A percentile compares a stretch with the other conserved stretches of the same genome.
Conservation (phyloP, 2,888 invertebrate genomes). For the Saturnia pavonia region DNA sequence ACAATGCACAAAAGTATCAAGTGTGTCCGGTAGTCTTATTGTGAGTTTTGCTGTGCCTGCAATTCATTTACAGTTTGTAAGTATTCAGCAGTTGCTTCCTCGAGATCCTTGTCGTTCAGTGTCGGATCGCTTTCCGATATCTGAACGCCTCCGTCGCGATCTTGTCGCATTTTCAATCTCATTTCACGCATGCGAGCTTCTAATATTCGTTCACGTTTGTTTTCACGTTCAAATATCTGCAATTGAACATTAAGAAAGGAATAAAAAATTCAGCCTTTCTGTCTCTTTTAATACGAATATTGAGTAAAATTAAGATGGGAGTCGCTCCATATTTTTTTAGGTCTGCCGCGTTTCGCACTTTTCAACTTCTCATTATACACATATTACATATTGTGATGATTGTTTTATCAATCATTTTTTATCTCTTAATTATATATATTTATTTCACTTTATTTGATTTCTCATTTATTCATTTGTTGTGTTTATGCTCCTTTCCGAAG, state of each 20-base stretch:
- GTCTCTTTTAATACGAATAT: no score
- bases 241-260: conserved; percentile 17
- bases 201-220: conserved; percentile 93
- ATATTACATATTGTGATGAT: no score
- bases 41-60: conserved; percentile 52
- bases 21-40: conserved; percentile 14
- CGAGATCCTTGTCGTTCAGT: conserved; percentile 59
- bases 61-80: conserved; percentile 57
- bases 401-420: no score
- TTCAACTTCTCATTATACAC: no score
- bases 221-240: conserved; percentile 94
- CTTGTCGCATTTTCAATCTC: conserved; percentile 82
- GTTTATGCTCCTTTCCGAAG: no score
- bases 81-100: conserved; percentile 70
- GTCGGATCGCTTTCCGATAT: conserved; percentile 50
- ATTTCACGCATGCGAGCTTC: conserved; percentile 94
- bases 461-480: no score
- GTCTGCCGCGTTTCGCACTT: no score
- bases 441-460: no score
- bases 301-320: no score
- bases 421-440: no score
- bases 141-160: conserved; percentile 52
- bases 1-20: neutral
- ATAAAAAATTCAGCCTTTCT: neutral
- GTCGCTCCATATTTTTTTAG: no score